Conservation (phyloP, 2,113 vertebrate species). For the Phaethon lepturus region DNA sequence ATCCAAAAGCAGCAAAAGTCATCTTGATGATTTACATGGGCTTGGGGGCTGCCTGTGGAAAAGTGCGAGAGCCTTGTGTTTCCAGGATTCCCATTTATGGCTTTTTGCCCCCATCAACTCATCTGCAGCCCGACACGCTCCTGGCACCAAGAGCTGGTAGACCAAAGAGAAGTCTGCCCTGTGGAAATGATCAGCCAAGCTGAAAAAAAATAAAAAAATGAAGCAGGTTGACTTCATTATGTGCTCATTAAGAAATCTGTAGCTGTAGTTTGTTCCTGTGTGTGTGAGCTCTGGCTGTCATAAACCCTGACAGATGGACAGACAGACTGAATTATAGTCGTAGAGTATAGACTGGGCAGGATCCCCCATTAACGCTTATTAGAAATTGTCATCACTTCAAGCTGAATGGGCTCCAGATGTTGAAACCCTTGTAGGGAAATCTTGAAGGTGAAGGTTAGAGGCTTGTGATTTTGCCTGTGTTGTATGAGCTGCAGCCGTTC, state of each 20-base stretch:
- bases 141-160: neutral
- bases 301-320: conserved; percentile 72
- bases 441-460: conserved; percentile 56
- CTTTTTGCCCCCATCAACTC: neutral
- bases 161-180: neutral
- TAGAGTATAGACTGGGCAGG: conserved; percentile 65
- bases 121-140: neutral
- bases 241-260: conserved; percentile 64
- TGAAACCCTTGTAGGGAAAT: conserved; percentile 61
- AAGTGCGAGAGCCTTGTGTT: accelerated
- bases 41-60: neutral
- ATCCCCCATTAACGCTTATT: conserved; percentile 80
- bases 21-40: neutral
- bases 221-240: conserved; percentile 49
- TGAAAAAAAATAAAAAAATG: neutral
- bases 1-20: neutral
- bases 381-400: conserved; percentile 79
- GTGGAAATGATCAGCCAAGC: conserved; percentile 19
- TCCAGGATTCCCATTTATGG: neutral
- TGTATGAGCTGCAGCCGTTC: conserved; percentile 41
- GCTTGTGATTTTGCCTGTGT: conserved; percentile 44
- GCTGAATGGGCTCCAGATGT: conserved; percentile 80
- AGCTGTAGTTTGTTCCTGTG: conserved; percentile 51
- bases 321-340: conserved; percentile 75
- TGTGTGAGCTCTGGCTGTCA: conserved; percentile 68